These are phyloP conservation scores for Theristicus caerulescens DNA, from an alignment of 2,113 vertebrate species.

Conservation along the genomic window DNA sequence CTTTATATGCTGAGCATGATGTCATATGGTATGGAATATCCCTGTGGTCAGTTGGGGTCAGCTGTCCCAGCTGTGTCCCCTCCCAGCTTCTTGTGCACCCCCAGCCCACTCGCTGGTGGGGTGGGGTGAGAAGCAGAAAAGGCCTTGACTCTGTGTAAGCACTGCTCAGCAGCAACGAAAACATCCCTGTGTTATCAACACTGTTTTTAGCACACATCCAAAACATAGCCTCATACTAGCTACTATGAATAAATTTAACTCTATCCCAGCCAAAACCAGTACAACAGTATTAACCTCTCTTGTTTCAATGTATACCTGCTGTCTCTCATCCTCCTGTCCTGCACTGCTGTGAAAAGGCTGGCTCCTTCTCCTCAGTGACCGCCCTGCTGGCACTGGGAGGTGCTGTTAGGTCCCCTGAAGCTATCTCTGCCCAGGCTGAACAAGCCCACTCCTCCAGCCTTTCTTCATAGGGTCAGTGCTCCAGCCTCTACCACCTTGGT, in stretches of 20 bases:
- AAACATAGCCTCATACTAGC: background rate
- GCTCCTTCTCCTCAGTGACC: background rate
- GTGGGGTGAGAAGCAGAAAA: background rate
- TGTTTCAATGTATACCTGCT: background rate
- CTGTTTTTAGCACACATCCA: background rate
- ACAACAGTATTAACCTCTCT: background rate
- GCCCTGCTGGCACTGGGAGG: background rate
- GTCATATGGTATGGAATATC: rapidly evolving
- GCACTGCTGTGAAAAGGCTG: rapidly evolving
- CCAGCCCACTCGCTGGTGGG: background rate
- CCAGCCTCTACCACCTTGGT: too few species aligned
- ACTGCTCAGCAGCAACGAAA: background rate
- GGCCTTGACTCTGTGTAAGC: background rate
- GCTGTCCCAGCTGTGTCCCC: background rate
- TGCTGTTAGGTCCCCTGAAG: background rate
- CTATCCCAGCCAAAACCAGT: background rate
- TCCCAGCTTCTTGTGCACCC: background rate
- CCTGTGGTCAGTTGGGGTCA: background rate
- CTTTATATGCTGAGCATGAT: background rate
- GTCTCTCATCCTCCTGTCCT: background rate
- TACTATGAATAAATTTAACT: background rate
- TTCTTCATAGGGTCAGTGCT: background rate
- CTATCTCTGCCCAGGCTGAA: background rate
- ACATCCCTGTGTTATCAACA: background rate
- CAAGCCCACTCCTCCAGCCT: background rate